Conservation (phyloP, 2,888 invertebrate species). For the Pheosia tremula region DNA sequence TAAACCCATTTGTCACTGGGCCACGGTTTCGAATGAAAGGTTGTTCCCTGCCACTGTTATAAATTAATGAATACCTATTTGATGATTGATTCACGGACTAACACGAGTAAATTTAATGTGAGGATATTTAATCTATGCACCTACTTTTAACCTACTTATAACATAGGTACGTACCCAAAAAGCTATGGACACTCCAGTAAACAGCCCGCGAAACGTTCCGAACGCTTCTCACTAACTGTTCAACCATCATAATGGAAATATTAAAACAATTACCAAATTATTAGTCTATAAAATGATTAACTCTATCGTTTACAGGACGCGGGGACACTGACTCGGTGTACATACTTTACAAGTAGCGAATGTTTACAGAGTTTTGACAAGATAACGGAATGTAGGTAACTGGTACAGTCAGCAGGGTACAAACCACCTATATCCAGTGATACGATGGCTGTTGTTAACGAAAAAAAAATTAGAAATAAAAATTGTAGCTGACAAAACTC, state of each 20-base stretch:
- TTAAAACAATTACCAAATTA: not conserved
- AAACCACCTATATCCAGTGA: too few species aligned
- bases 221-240: constrained; percentile 20
- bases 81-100: too few species aligned
- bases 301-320: not conserved
- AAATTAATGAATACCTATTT: too few species aligned
- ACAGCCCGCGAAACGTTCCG: constrained; percentile 25
- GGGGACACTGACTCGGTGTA: not conserved
- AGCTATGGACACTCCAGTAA: constrained; percentile 32
- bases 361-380: constrained; percentile 26
- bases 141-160: too few species aligned
- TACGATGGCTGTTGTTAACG: too few species aligned
- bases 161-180: constrained; percentile 30
- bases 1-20: too few species aligned
- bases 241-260: constrained; percentile 19
- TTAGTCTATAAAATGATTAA: not conserved
- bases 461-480: too few species aligned
- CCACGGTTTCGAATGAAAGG: too few species aligned
- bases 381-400: constrained; percentile 33
- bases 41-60: too few species aligned
- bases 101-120: too few species aligned
- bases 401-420: constrained; percentile 18
- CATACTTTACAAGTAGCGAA: constrained; percentile 8
- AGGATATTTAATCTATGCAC: too few species aligned
- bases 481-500: too few species aligned